Conservation (phyloP, 2,888 invertebrate species). For the Pecten maximus region DNA sequence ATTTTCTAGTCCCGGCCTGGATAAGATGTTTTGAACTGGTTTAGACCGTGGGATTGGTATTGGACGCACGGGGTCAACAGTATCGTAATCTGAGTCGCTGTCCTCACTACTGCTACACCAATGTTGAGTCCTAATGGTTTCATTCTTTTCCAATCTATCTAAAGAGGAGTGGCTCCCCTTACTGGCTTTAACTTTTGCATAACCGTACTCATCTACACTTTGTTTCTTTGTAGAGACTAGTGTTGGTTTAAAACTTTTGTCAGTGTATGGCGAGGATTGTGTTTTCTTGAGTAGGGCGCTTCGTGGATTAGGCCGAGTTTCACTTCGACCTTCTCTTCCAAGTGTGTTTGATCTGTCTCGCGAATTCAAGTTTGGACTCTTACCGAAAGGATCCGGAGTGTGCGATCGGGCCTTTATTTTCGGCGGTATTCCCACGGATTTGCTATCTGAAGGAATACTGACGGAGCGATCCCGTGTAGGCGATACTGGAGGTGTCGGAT, state of each 20-base stretch:
- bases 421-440: neutral
- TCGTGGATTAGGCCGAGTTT: neutral
- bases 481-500: neutral
- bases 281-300: neutral
- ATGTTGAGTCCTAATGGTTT: neutral
- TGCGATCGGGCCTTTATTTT: neutral
- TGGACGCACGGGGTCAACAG: neutral
- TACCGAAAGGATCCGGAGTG: neutral
- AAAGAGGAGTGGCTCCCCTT: neutral
- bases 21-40: neutral
- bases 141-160: neutral
- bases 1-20: neutral
- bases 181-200: neutral
- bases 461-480: neutral
- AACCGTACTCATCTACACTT: neutral
- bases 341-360: neutral
- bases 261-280: neutral
- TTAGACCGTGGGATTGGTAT: neutral
- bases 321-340: neutral
- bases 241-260: neutral
- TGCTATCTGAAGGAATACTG: neutral
- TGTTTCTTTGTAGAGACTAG: neutral
- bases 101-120: neutral
- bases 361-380: neutral
- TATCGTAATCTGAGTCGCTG: neutral